Evolutionary conservation across 2,113 vertebrate genomes (phyloP).

Genomic region (Danio rerio): GRCz12tu NC_133195.1:25156001-25156500

Average conservation of each 20-base stretch:
- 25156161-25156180: slow-evolving; percentile 45
- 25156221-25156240: slow-evolving; percentile 46
- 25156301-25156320: slow-evolving; percentile 34
- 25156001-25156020: slow-evolving; percentile 16
- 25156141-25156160: slow-evolving; percentile 35
- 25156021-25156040: slow-evolving; percentile 40
- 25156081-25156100: slow-evolving; percentile 13
- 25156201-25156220: slow-evolving; percentile 39
- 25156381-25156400: no score
- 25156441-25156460: no score
- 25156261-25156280: not conserved
- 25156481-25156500: no score
- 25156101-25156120: slow-evolving; percentile 33
- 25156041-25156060: slow-evolving; percentile 43
- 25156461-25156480: no score
- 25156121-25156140: slow-evolving; percentile 34
- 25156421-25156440: no score
- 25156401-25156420: no score
- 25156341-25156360: not conserved
- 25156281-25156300: slow-evolving; percentile 24
- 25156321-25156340: slow-evolving; percentile 18
- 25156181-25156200: slow-evolving; percentile 44
- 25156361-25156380: no score
- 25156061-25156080: slow-evolving; percentile 18
- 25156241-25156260: slow-evolving; percentile 11